Evolutionary conservation across 2,113 vertebrate genomes (phyloP).

Genomic region (Acrocephalus kingi): DNA sequence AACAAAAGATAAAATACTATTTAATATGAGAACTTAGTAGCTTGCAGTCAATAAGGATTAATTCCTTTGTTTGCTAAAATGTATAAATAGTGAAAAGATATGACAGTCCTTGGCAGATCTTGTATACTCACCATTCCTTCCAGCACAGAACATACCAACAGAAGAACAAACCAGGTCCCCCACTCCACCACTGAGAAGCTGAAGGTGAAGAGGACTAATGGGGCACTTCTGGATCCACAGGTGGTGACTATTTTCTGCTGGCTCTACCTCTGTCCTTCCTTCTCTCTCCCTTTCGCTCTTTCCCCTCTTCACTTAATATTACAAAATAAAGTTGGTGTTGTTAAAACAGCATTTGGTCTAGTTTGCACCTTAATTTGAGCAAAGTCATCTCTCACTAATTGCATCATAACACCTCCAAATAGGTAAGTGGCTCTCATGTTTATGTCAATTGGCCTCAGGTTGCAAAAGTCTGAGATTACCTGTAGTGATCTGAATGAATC

Average conservation of each 20-base stretch:
- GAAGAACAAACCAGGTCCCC: fast-evolving
- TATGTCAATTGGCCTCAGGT: not conserved
- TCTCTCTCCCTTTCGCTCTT: not conserved
- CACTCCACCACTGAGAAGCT: not conserved
- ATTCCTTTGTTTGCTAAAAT: not conserved
- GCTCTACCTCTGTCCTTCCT: not conserved
- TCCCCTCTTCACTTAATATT: not conserved
- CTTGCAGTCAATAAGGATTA: not conserved
- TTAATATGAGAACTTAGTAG: not conserved
- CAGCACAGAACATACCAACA: not conserved
- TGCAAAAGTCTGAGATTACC: not conserved
- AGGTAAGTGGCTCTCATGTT: not conserved
- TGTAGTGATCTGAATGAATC: not conserved
- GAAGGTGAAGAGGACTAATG: not conserved
- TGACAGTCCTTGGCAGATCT: not conserved
- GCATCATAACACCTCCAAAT: not conserved
- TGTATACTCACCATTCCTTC: not conserved
- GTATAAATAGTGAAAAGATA: not conserved
- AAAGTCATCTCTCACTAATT: not conserved
- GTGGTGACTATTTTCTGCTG: no score
- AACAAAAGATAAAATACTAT: not conserved
- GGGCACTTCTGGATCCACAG: not conserved
- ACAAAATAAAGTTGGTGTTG: not conserved
- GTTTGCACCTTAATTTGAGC: not conserved
- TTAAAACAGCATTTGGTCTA: not conserved